Base-by-base conservation (phyloP, 2,888 invertebrate genomes). In the Drosophila heteroneura region DNA sequence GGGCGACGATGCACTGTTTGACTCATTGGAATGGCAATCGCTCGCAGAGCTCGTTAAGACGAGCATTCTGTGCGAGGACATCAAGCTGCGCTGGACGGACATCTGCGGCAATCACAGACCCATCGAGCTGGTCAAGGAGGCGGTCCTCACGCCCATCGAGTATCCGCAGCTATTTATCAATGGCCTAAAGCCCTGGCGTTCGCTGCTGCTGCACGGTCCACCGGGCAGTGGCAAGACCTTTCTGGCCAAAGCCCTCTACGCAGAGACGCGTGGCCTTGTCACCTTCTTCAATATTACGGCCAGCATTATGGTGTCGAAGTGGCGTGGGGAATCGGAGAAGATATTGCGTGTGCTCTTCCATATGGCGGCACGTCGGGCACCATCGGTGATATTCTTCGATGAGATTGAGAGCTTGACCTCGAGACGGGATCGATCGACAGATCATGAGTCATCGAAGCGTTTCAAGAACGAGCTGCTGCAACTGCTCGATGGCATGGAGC, bases 241-340 rank as follows among this genome's bases (percentile, higher is more conserved):
- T 92, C 93, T 99, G 81, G 99, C 98, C 0, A 97, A 97, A 93
- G 97, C 98, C 0, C 95, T 97, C 2, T 98, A 98, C 6, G 95
- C 96, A 1, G 97, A 98, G 93, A 96, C 97, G 76, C 83, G 90
- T 4, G 79, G 93, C 92, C 87, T 95, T 94, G 95, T 95, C 72
- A 97, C 97, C 0, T 98, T 99, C 94, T 98, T 99, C 93, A 98
- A 98, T 92, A 96, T 99, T 19, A 96, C 97, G 3, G 96, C 97
- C 72, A 97, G 98, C 88, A 96, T 97, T 4, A 95, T 99, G 52
- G 95, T 98, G n/a, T 98, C 97, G 89, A 99, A 99, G 93, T 99
- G 98, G 98, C 94, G 98, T 37, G 99, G 99, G 0, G 99, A 99
- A 85, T 98, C 98, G 0, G 99, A 99, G 94, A 98, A 98, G 94